Evolutionary conservation across 2,113 vertebrate species (phyloP).

Genomic region (Eurypyga helias): DNA sequence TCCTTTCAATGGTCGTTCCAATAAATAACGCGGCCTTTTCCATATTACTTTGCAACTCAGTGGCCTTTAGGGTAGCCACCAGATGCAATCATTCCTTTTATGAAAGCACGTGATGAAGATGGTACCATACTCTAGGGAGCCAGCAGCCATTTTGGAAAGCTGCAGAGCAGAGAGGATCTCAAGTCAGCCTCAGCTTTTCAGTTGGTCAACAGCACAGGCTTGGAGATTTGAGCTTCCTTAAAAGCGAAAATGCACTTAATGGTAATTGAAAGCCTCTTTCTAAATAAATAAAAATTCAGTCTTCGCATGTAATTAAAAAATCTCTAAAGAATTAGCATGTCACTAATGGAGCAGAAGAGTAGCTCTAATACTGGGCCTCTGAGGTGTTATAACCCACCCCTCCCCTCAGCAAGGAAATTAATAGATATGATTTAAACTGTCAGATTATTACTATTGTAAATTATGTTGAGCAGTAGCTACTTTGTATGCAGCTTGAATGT

Average conservation of each 20-base stretch:
- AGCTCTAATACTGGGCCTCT: slow-evolving; percentile 20
- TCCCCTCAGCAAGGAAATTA: slow-evolving; percentile 47
- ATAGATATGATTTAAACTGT: slow-evolving; percentile 58
- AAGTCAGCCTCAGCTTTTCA: slow-evolving; percentile 11
- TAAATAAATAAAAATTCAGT: slow-evolving; percentile 62
- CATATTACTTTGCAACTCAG: neutral
- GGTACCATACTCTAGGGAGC: neutral
- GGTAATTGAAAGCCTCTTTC: slow-evolving; percentile 63
- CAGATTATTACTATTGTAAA: slow-evolving; percentile 49
- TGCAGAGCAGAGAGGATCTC: neutral
- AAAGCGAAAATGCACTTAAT: slow-evolving; percentile 52
- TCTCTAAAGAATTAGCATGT: neutral
- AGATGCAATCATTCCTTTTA: neutral
- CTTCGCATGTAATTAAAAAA: slow-evolving; percentile 40
- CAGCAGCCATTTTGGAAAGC: slow-evolving; percentile 20
- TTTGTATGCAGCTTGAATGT: slow-evolving; percentile 20
- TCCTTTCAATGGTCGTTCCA: neutral
- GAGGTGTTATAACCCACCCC: slow-evolving; percentile 23
- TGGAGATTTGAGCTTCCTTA: slow-evolving; percentile 53
- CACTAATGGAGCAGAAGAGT: slow-evolving; percentile 1
- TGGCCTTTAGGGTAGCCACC: neutral
- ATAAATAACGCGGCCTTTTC: neutral
- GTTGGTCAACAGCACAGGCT: neutral
- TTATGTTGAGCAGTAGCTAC: neutral
- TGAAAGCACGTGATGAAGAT: neutral